Conservation (phyloP, 2,797 vertebrate species). For the Mus spretus region DNA sequence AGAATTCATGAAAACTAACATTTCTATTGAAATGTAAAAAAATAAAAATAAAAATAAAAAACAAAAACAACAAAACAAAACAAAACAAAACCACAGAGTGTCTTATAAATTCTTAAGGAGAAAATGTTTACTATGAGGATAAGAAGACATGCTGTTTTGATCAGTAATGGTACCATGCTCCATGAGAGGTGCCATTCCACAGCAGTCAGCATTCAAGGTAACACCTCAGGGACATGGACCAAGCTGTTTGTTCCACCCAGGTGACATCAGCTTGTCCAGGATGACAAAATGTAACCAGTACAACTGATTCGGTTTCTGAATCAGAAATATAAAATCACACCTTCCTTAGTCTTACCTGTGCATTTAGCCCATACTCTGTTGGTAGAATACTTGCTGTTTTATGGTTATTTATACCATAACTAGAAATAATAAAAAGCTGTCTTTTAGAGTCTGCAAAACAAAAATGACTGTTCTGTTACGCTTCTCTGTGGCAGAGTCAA, state of each 20-base stretch:
- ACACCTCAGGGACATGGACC: not conserved
- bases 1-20: not conserved
- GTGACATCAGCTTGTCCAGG: not conserved
- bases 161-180: no score
- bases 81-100: not conserved
- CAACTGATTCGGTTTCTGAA: not conserved
- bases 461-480: slow-evolving; percentile 36
- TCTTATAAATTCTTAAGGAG: not conserved
- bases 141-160: not conserved
- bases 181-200: no score
- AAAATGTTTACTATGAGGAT: not conserved
- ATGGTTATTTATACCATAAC: not conserved
- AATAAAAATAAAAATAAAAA: not conserved
- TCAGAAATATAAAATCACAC: not conserved
- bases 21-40: not conserved
- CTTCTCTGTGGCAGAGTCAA: slow-evolving; percentile 17
- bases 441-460: not conserved
- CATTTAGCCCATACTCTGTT: not conserved
- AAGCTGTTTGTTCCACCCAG: no score
- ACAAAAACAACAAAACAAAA: no score
- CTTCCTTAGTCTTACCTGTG: not conserved
- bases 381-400: not conserved
- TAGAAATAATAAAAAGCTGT: not conserved
- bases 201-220: not conserved
- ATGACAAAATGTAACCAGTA: not conserved